Conservation (phyloP, 2,113 vertebrate genomes). For the Setophaga petechia region DNA sequence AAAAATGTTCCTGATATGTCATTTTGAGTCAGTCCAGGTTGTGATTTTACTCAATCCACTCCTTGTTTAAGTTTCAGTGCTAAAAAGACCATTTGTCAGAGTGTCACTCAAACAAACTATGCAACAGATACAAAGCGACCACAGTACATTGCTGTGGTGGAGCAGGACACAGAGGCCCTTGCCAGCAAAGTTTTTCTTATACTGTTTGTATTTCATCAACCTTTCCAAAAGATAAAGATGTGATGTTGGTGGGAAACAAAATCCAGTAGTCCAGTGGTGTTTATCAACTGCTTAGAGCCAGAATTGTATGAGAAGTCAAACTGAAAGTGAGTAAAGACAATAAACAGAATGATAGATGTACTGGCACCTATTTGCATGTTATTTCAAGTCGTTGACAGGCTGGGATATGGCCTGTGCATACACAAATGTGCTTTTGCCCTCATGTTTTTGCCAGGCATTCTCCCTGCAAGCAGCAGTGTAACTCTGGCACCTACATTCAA, state of each 20-base stretch:
- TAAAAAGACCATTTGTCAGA: slow-evolving; percentile 64
- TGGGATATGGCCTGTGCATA: slow-evolving; percentile 24
- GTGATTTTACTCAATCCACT: slow-evolving; percentile 47
- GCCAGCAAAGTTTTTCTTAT: slow-evolving; percentile 44
- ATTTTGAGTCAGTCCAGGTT: slow-evolving; percentile 59
- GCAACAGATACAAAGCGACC: slow-evolving; percentile 38
- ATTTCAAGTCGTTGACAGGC: slow-evolving; percentile 54
- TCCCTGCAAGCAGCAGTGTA: neutral
- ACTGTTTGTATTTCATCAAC: slow-evolving; percentile 63
- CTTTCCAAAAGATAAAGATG: slow-evolving; percentile 58
- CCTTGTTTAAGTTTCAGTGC: slow-evolving; percentile 61
- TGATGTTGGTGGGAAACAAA: slow-evolving; percentile 59
- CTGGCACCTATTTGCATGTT: slow-evolving; percentile 56
- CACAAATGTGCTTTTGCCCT: slow-evolving; percentile 38
- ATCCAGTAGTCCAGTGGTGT: slow-evolving; percentile 35
- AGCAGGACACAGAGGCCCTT: slow-evolving; percentile 6
- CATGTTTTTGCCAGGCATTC: slow-evolving; percentile 8
- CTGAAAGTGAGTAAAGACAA: slow-evolving; percentile 59
- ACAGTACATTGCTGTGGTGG: neutral
- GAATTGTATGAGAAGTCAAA: slow-evolving; percentile 45
- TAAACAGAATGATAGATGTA: slow-evolving; percentile 57
- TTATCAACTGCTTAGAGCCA: slow-evolving; percentile 47
- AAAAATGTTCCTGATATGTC: slow-evolving; percentile 63
- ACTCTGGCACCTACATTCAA: neutral
- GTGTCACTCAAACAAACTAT: slow-evolving; percentile 51